Evolutionary conservation across 2,113 vertebrate genomes (phyloP).

Genomic region (Miniopterus natalensis): DNA sequence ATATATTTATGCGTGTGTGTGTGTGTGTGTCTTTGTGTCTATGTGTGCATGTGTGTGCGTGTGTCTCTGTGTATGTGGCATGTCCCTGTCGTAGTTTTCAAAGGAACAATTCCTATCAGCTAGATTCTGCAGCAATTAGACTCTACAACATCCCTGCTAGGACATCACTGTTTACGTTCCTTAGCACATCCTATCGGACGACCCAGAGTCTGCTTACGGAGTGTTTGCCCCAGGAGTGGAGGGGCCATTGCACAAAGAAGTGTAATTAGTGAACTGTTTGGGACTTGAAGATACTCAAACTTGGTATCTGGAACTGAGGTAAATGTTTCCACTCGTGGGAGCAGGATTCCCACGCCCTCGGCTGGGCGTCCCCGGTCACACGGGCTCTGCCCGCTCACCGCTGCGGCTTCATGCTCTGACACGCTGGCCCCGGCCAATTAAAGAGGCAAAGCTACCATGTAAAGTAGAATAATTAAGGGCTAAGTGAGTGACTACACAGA

Average conservation of each 20-base stretch:
- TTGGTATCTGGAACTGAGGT: conserved; percentile 14
- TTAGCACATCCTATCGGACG: background rate
- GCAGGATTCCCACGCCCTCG: too few relatives aligned
- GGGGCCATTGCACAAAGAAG: background rate
- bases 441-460: background rate
- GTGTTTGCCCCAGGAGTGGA: background rate
- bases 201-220: background rate
- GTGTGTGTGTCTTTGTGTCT: background rate
- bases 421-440: too few relatives aligned
- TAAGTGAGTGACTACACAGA: too few relatives aligned
- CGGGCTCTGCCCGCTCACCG: too few relatives aligned
- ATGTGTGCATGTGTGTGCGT: background rate
- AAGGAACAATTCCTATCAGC: too few relatives aligned
- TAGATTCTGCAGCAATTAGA: too few relatives aligned
- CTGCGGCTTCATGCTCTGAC: too few relatives aligned
- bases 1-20: background rate
- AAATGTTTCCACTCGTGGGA: background rate
- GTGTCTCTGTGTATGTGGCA: background rate
- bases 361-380: too few relatives aligned
- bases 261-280: conserved; percentile 10
- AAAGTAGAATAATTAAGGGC: background rate
- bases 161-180: background rate
- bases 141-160: background rate
- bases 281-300: background rate
- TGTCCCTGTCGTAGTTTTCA: too few relatives aligned